Percentiles rank a stretch among this genome's conserved stretches.
Conservation (phyloP, 2,113 vertebrate species). For the Tylochromis polylepis region DNA sequence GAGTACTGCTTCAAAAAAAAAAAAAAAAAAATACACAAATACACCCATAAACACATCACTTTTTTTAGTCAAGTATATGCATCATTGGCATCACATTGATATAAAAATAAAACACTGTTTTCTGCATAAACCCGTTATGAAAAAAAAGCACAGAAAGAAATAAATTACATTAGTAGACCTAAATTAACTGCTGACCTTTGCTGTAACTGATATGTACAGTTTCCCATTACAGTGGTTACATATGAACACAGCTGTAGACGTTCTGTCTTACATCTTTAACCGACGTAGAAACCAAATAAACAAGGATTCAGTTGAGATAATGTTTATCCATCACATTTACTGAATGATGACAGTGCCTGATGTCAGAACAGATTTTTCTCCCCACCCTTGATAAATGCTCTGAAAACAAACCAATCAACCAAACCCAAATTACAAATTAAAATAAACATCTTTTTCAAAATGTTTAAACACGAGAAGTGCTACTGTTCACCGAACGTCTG, state of each 20-base stretch:
- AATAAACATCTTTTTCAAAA: not conserved
- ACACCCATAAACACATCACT: not conserved
- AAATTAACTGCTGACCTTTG: not conserved
- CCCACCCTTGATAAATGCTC: not conserved
- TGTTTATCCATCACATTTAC: not conserved
- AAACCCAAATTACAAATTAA: not conserved
- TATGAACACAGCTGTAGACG: not conserved
- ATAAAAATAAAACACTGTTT: constrained; percentile 49
- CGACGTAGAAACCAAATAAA: not conserved
- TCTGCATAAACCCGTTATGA: not conserved
- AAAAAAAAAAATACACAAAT: no score
- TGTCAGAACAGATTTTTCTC: not conserved
- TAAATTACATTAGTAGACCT: not conserved
- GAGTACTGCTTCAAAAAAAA: not conserved
- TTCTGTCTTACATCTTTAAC: not conserved
- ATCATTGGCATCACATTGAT: not conserved
- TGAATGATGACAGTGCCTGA: not conserved
- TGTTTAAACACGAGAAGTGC: not conserved
- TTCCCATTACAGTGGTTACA: not conserved
- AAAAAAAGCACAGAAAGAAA: not conserved
- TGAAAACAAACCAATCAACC: not conserved
- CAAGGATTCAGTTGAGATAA: not conserved
- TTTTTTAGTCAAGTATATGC: constrained; percentile 6
- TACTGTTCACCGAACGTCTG: not conserved
- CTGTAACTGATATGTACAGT: not conserved